A percentile compares a stretch with the other conserved stretches of the same genome.
These are phyloP conservation scores for Clanis bilineata DNA, from an alignment of 2,888 invertebrate species.

Conservation along the genomic window DNA sequence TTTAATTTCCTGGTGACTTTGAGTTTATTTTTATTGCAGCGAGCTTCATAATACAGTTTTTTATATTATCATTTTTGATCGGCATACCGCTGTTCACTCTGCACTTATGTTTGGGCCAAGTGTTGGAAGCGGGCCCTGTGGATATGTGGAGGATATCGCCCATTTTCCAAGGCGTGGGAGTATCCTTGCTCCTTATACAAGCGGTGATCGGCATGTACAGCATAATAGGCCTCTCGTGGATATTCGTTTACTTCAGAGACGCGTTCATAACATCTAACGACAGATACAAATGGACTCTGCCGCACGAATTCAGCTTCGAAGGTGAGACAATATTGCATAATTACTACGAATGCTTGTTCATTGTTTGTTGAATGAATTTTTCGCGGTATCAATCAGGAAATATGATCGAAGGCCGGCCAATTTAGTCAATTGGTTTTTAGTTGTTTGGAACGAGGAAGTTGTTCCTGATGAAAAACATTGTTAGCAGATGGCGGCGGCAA, in stretches of 20 bases:
- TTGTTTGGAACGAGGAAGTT: constrained; percentile 26
- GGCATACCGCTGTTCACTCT: constrained; percentile 93
- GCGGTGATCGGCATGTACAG: constrained; percentile 93
- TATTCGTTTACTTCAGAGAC: constrained; percentile 93
- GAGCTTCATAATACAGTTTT: constrained; percentile 94
- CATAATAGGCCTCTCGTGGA: constrained; percentile 94
- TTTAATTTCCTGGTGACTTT: constrained; percentile 6
- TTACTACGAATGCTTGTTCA: constrained; percentile 26
- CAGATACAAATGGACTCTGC: constrained; percentile 91
- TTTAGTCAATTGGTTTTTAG: constrained; percentile 46
- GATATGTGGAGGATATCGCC: constrained; percentile 98
- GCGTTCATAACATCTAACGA: constrained; percentile 92
- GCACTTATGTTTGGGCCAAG: constrained; percentile 92
- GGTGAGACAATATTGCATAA: constrained; percentile 60
- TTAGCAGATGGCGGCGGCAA: constrained; percentile 52
- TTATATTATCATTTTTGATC: constrained; percentile 89
- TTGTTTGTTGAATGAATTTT: constrained; percentile 41
- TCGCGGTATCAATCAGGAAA: constrained; percentile 45
- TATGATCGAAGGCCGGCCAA: constrained; percentile 42
- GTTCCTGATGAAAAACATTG: constrained; percentile 18
- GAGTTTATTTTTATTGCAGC: constrained; percentile 73
- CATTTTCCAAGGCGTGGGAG: constrained; percentile 94
- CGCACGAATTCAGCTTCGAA: constrained; percentile 86
- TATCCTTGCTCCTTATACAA: constrained; percentile 90
- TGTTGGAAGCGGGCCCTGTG: constrained; percentile 91